A percentile compares a stretch with the other conserved stretches of the same genome.
phyloP scores from a whole-genome alignment of 2,113 vertebrate species.

The Otocyon megalotis region DNA sequence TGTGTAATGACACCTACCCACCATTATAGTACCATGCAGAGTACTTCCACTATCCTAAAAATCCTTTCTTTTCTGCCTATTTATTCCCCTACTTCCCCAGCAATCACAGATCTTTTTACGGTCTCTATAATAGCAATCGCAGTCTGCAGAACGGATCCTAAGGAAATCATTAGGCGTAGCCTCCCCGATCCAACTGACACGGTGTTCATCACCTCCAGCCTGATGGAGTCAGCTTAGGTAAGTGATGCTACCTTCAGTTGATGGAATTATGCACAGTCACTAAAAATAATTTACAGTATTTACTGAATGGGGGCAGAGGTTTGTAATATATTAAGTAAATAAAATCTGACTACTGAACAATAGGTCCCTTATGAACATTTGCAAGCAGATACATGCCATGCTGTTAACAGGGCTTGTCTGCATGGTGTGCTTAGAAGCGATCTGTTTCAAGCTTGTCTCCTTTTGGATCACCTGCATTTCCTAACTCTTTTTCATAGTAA shows the following conservation, averaged over 20 bases:
- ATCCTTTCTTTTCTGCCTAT: not conserved
- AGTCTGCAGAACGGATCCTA: not conserved
- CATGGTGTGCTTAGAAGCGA: not conserved
- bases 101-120: not conserved
- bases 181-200: too few species aligned
- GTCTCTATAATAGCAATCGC: not conserved
- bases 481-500: not conserved
- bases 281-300: not conserved
- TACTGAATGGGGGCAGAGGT: too few species aligned
- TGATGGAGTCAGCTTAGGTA: too few species aligned
- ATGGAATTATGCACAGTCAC: too few species aligned
- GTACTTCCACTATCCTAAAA: too few species aligned
- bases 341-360: not conserved
- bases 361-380: not conserved
- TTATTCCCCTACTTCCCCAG: not conserved
- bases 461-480: not conserved
- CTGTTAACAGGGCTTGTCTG: not conserved
- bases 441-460: not conserved
- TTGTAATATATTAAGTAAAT: not conserved
- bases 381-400: not conserved
- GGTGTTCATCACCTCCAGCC: fast-evolving
- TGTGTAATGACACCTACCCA: not conserved
- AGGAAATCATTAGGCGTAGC: fast-evolving
- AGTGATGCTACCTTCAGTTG: not conserved
- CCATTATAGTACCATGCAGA: too few species aligned